Evolutionary conservation across 2,888 invertebrate species (phyloP).

Genomic region (Hesperia comma): DNA sequence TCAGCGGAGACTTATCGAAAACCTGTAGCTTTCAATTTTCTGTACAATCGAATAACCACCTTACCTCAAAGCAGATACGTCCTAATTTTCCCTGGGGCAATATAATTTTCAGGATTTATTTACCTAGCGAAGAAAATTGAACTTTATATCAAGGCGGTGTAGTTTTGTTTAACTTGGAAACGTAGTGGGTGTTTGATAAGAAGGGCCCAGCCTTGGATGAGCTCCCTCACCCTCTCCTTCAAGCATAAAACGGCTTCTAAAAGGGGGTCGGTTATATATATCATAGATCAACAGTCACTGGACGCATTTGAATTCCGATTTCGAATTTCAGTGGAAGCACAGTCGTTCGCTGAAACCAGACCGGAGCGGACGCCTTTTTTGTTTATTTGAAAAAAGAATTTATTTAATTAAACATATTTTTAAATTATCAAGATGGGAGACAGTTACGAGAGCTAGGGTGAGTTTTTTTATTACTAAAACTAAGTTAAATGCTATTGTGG

Average conservation of each 20-base stretch:
- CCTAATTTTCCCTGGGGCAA: conserved; percentile 17
- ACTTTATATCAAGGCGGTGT: background rate
- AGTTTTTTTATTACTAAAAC: conserved; percentile 49
- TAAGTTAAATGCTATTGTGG: background rate
- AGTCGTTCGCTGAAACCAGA: conserved; percentile 55
- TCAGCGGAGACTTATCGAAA: conserved; percentile 72
- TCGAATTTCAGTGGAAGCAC: conserved; percentile 48
- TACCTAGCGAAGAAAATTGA: conserved; percentile 11
- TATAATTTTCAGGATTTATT: conserved; percentile 29
- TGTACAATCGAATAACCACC: conserved; percentile 39
- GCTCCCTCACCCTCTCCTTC: conserved; percentile 49
- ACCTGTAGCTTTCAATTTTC: conserved; percentile 72
- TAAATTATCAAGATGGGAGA: conserved; percentile 48
- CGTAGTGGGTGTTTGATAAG: conserved; percentile 55
- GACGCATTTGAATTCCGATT: conserved; percentile 51
- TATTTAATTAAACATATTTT: conserved; percentile 34
- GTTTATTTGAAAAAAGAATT: conserved; percentile 28
- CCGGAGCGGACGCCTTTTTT: conserved; percentile 48
- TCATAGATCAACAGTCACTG: conserved; percentile 59
- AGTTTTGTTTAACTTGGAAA: conserved; percentile 27
- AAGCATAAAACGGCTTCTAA: conserved; percentile 49
- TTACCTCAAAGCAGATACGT: conserved; percentile 19
- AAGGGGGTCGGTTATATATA: conserved; percentile 55
- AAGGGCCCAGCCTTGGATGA: conserved; percentile 51
- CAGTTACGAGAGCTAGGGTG: conserved; percentile 58